Percentiles rank a stretch among this genome's conserved stretches.
phyloP scores from a whole-genome alignment of 2,113 vertebrate genomes.

The Pteronura brasiliensis region DNA sequence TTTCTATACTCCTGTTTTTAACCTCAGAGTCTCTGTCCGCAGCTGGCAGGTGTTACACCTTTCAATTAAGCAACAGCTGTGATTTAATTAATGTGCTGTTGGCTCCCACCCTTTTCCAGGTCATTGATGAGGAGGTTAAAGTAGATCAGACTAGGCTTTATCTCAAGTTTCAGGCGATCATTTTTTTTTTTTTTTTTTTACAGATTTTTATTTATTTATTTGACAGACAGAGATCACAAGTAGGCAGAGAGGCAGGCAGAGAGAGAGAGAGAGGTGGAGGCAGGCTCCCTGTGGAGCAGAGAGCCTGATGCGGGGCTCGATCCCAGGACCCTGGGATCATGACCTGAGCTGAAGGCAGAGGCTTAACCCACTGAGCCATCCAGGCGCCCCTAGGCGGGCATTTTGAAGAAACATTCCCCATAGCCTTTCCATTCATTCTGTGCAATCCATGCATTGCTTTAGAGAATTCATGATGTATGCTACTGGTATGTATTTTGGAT shows the following conservation, averaged over 20 bases:
- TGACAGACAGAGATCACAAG: too few species aligned
- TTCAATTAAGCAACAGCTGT: conserved; percentile 58
- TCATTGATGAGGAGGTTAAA: conserved; percentile 49
- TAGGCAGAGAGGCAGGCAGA: too few species aligned
- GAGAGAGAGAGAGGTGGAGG: too few species aligned
- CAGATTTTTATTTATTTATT: too few species aligned
- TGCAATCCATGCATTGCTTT: conserved; percentile 3
- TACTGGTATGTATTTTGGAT: neutral
- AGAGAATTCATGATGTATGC: neutral
- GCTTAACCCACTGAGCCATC: too few species aligned
- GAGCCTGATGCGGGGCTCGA: too few species aligned
- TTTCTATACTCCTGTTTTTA: neutral
- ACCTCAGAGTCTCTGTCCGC: neutral
- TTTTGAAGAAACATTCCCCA: neutral
- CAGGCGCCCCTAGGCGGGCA: too few species aligned
- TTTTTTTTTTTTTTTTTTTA: too few species aligned
- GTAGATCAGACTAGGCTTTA: neutral
- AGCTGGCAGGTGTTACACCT: conserved; percentile 4
- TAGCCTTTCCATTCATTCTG: neutral
- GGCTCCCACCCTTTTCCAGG: conserved; percentile 41
- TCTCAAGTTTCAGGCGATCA: neutral
- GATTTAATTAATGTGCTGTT: conserved; percentile 57
- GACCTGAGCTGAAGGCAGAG: too few species aligned
- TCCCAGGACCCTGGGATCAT: too few species aligned
- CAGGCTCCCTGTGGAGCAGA: too few species aligned